Percentiles rank a stretch among this genome's conserved stretches.
Evolutionary conservation across 1,140 invertebrate genomes (phyloP).

Genomic region (Meloidogyne exigua): DNA sequence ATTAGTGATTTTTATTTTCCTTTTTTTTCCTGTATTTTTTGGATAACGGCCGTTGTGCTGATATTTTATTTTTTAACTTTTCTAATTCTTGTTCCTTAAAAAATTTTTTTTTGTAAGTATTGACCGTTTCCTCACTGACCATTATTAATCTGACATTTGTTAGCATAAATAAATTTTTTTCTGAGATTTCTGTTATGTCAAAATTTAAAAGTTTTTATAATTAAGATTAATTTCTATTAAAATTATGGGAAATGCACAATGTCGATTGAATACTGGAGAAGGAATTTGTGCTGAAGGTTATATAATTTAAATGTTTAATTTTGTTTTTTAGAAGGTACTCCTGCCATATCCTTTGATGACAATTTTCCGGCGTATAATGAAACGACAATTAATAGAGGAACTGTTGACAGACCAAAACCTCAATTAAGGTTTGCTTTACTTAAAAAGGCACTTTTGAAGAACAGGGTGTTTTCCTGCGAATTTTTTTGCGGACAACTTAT

Average conservation of each 20-base stretch:
- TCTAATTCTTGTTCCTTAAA: too few species aligned
- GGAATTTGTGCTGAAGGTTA: conserved; percentile 7
- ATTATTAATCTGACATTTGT: too few species aligned
- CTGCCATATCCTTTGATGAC: not conserved
- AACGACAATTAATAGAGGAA: conserved; percentile 37
- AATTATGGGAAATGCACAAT: conserved; percentile 26
- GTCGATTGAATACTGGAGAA: not conserved
- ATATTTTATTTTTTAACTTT: too few species aligned
- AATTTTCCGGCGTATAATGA: conserved; percentile 34
- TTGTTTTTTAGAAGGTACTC: not conserved
- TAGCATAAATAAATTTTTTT: too few species aligned
- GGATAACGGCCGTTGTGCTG: too few species aligned
- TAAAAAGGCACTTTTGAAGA: not conserved
- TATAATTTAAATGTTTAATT: not conserved
- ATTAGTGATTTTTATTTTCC: too few species aligned
- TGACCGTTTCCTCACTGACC: not conserved
- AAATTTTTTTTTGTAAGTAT: not conserved
- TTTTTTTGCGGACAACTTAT: too few species aligned
- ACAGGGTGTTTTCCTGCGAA: too few species aligned
- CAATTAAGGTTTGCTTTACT: conserved; percentile 1
- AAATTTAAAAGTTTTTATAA: too few species aligned
- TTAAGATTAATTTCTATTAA: too few species aligned
- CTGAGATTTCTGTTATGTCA: too few species aligned
- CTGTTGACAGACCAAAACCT: conserved; percentile 23
- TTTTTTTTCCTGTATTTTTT: too few species aligned